Evolutionary conservation across 1,140 invertebrate genomes (phyloP).

Genomic region (Neodiprion virginianus): DNA sequence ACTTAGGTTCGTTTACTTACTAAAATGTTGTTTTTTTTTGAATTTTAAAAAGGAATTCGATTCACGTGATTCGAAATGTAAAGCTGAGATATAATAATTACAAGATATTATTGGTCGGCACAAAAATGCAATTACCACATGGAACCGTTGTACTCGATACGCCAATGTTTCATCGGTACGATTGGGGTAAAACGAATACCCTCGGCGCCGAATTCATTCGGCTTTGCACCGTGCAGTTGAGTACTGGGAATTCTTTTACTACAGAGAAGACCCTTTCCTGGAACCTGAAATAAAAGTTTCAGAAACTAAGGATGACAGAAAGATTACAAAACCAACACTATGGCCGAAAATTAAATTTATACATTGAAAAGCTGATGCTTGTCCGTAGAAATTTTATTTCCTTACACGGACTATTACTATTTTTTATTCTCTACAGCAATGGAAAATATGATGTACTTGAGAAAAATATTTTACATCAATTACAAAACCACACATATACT

Average conservation of each 20-base stretch:
- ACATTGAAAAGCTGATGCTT: too few relatives aligned
- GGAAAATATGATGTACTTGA: too few relatives aligned
- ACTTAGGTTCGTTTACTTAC: not conserved
- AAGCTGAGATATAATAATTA: not conserved
- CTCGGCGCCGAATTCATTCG: constrained; percentile 68
- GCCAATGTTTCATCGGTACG: constrained; percentile 74
- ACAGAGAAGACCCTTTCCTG: constrained; percentile 70
- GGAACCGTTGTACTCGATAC: constrained; percentile 67
- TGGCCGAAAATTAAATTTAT: too few relatives aligned
- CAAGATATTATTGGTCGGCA: constrained; percentile 20
- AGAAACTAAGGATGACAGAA: constrained; percentile 42
- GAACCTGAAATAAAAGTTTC: constrained; percentile 62
- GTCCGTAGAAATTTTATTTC: too few relatives aligned
- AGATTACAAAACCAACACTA: constrained; percentile 22
- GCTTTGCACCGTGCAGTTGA: constrained; percentile 63
- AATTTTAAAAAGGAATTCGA: too few relatives aligned
- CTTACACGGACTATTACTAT: too few relatives aligned
- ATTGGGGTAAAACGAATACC: constrained; percentile 68
- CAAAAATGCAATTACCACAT: constrained; percentile 63
- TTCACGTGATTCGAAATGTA: too few relatives aligned
- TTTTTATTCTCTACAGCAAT: too few relatives aligned
- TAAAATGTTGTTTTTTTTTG: too few relatives aligned
- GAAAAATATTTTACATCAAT: constrained; percentile 32
- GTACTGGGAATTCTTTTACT: constrained; percentile 72
- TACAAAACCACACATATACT: constrained; percentile 21